A percentile compares a stretch with the other conserved stretches of the same genome.
These are phyloP conservation scores for Drosophila fulvimacula DNA, from an alignment of 2,888 invertebrate genomes.

Conservation along the genomic window DNA sequence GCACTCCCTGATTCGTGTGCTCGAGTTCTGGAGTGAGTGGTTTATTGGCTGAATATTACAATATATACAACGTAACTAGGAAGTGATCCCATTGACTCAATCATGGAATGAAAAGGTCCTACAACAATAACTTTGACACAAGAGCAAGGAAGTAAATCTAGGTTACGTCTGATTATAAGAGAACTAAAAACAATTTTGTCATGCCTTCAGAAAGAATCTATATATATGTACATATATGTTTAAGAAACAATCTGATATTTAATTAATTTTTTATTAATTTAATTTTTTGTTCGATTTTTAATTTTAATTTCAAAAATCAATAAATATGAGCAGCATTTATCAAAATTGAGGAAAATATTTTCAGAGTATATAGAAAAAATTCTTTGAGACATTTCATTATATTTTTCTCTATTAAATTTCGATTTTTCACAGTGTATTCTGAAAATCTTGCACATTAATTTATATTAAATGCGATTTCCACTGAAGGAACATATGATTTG, in stretches of 20 bases:
- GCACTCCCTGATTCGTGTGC: neutral
- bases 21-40: neutral
- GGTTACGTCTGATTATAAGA: too few species aligned
- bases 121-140: too few species aligned
- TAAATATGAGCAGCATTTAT: too few species aligned
- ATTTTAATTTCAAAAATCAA: too few species aligned
- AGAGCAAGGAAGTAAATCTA: neutral
- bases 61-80: neutral
- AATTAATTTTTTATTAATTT: too few species aligned
- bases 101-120: neutral
- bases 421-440: neutral
- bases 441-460: neutral
- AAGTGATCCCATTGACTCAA: neutral
- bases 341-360: too few species aligned
- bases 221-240: neutral
- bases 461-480: neutral
- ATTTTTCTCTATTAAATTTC: too few species aligned
- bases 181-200: too few species aligned
- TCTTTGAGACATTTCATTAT: too few species aligned
- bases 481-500: conserved; percentile 11
- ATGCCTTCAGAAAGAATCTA: neutral
- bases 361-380: too few species aligned
- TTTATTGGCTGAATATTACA: neutral
- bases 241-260: neutral
- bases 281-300: too few species aligned